Conservation (phyloP, 2,888 invertebrate species). For the Melanostoma mellinum region DNA sequence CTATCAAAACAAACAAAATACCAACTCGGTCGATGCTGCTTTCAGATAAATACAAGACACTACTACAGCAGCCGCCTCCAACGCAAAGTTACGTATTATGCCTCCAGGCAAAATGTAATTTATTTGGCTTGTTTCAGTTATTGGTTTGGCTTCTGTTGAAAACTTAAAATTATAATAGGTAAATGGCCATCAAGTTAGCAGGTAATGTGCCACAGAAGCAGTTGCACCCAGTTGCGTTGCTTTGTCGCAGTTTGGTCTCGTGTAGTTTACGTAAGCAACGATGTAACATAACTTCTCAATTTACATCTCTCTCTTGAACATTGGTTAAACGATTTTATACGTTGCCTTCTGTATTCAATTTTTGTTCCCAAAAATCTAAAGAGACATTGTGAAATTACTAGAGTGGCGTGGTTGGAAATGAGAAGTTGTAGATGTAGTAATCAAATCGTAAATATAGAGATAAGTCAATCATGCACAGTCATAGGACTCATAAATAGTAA, state of each 20-base stretch:
- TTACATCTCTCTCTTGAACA: neutral
- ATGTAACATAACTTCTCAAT: constrained; percentile 11
- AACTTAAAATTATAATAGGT: constrained; percentile 47
- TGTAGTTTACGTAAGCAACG: constrained; percentile 1
- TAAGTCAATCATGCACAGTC: too few species aligned
- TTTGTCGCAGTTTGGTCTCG: constrained; percentile 19
- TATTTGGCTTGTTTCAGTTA: constrained; percentile 15
- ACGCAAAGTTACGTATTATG: neutral
- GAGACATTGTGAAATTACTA: constrained; percentile 63
- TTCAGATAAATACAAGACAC: neutral
- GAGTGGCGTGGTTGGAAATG: neutral
- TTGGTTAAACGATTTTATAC: neutral
- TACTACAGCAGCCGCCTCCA: neutral
- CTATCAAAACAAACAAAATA: constrained; percentile 38
- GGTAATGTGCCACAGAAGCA: constrained; percentile 3
- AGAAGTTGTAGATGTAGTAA: too few species aligned
- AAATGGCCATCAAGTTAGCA: constrained; percentile 45
- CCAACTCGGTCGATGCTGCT: constrained; percentile 10
- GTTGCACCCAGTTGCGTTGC: constrained; percentile 33
- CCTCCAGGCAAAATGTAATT: constrained; percentile 1
- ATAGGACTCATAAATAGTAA: too few species aligned
- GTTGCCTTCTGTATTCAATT: constrained; percentile 11
- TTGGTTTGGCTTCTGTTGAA: constrained; percentile 28
- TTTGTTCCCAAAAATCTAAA: constrained; percentile 21
- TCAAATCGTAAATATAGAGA: too few species aligned